Percentiles rank a stretch among this genome's conserved stretches.
These are phyloP conservation scores for Astyanax mexicanus DNA, from an alignment of 2,797 vertebrate genomes.

Conservation along the genomic window DNA sequence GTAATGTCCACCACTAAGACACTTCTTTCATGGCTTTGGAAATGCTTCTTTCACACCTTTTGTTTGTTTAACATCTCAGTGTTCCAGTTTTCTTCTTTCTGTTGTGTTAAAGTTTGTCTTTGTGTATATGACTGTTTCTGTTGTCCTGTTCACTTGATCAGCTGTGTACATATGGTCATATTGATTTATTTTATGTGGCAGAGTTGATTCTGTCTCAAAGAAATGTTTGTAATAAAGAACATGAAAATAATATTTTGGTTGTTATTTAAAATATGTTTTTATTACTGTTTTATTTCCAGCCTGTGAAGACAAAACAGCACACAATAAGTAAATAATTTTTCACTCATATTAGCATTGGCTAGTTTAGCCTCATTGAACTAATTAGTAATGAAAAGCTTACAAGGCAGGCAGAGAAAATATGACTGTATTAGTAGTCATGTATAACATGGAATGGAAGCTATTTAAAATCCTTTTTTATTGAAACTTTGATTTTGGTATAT, in stretches of 20 bases:
- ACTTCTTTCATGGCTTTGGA: not conserved
- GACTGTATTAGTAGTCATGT: too few relatives aligned
- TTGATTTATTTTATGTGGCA: not conserved
- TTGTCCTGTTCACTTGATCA: conserved; percentile 6
- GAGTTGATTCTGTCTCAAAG: not conserved
- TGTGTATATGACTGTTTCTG: conserved; percentile 9
- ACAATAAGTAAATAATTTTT: too few relatives aligned
- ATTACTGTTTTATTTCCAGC: too few relatives aligned
- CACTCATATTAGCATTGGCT: too few relatives aligned
- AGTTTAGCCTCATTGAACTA: too few relatives aligned
- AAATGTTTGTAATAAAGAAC: not conserved
- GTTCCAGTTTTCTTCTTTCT: not conserved
- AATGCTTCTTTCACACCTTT: not conserved
- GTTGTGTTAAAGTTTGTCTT: conserved; percentile 1
- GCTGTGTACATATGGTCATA: conserved; percentile 25
- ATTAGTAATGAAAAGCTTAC: too few relatives aligned
- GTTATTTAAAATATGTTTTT: not conserved
- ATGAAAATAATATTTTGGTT: not conserved
- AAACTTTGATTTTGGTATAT: too few relatives aligned
- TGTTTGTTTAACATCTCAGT: not conserved
- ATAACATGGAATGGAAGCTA: too few relatives aligned
- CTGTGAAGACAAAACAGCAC: too few relatives aligned
- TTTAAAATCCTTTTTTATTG: too few relatives aligned
- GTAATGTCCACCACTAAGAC: not conserved
- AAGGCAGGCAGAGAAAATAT: too few relatives aligned